Conservation (phyloP, 1,140 invertebrate species). For the Archivesica marissinica region DNA sequence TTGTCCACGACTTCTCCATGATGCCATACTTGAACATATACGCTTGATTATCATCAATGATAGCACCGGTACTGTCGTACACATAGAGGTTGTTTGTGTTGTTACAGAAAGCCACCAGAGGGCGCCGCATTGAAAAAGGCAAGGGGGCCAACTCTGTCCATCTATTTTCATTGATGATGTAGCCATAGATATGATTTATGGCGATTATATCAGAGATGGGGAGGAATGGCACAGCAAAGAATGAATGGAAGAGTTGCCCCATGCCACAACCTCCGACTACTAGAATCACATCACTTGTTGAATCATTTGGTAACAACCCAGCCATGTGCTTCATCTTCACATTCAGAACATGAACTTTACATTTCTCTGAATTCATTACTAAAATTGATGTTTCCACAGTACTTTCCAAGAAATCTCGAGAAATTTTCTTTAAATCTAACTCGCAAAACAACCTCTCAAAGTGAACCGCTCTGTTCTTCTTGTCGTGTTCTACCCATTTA, state of each 20-base stretch:
- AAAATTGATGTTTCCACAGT: conserved; percentile 63
- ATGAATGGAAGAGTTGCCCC: conserved; percentile 62
- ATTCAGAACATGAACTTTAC: conserved; percentile 69
- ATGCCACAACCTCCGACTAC: conserved; percentile 71
- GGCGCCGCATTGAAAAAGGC: conserved; percentile 69
- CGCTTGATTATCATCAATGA: conserved; percentile 55
- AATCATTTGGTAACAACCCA: conserved; percentile 63
- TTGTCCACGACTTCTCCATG: conserved; percentile 65
- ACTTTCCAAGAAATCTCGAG: conserved; percentile 59
- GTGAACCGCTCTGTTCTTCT: conserved; percentile 54
- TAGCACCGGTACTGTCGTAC: conserved; percentile 58
- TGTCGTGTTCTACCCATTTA: conserved; percentile 73
- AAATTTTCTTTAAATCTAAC: conserved; percentile 68
- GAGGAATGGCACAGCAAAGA: conserved; percentile 63
- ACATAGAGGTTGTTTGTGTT: conserved; percentile 67
- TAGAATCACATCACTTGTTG: conserved; percentile 70
- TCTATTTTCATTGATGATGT: conserved; percentile 72
- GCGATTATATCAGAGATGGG: conserved; percentile 66
- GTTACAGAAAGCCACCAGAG: conserved; percentile 62
- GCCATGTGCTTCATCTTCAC: conserved; percentile 69
- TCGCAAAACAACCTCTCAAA: conserved; percentile 73
- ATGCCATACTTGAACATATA: conserved; percentile 66
- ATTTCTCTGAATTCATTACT: conserved; percentile 68
- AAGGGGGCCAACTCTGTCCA: conserved; percentile 75
- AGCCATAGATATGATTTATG: conserved; percentile 70